A percentile compares a stretch with the other conserved stretches of the same genome.
Evolutionary conservation across 2,797 vertebrate genomes (phyloP).

Genomic region (Eurystomus glaucurus): DNA sequence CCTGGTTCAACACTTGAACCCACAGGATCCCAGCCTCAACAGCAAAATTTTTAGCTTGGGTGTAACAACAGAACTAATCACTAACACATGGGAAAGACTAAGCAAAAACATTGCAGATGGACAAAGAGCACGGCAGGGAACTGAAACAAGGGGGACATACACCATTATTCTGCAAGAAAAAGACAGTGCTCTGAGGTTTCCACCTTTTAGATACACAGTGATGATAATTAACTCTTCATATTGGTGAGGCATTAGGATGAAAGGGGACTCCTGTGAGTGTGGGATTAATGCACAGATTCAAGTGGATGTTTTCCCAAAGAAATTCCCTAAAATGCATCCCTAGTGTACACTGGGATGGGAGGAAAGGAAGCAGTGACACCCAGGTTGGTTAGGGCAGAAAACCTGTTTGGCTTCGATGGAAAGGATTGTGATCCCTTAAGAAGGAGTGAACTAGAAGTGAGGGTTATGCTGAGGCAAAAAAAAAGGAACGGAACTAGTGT

Average conservation of each 20-base stretch:
- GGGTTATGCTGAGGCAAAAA: rapidly evolving
- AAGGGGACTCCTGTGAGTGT: neutral
- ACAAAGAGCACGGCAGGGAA: neutral
- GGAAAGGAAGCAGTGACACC: neutral
- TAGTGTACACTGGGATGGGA: neutral
- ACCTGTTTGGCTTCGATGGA: neutral
- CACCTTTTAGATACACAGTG: neutral
- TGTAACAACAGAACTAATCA: slow-evolving; percentile 13
- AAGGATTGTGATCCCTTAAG: neutral
- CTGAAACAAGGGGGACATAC: rapidly evolving
- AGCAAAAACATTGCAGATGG: neutral
- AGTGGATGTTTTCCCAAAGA: neutral
- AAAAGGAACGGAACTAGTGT: rapidly evolving
- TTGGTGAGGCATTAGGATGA: neutral
- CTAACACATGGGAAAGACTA: neutral
- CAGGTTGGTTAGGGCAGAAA: neutral
- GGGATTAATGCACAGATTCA: neutral
- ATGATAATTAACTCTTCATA: neutral
- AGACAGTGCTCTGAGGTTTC: neutral
- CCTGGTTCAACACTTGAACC: neutral
- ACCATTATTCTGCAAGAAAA: neutral
- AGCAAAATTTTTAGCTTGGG: neutral
- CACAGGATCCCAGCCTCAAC: neutral
- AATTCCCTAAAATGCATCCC: neutral
- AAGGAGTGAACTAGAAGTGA: neutral